Evolutionary conservation across 2,888 invertebrate genomes (phyloP).

Genomic region (Heteromurus nitidus): DNA sequence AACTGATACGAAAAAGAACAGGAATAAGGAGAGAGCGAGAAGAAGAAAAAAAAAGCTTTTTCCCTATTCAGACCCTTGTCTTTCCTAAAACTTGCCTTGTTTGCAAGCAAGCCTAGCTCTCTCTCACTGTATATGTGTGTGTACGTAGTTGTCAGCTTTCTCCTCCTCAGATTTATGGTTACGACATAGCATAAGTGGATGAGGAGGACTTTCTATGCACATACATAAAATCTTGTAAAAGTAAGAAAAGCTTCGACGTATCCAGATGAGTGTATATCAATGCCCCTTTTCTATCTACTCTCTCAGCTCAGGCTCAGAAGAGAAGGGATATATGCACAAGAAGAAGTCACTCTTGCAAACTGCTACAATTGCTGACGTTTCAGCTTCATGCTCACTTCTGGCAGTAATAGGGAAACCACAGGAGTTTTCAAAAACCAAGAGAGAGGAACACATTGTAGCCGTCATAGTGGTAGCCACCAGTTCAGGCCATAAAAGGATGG

Average conservation of each 20-base stretch:
- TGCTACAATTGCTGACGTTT: constrained; percentile 4
- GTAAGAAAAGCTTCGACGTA: no score
- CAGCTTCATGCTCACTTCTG: constrained; percentile 6
- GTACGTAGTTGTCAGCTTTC: constrained; percentile 4
- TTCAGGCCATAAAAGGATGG: not conserved
- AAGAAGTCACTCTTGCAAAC: no score
- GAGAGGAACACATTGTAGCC: constrained; percentile 9
- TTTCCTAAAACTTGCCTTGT: no score
- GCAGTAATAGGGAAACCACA: constrained; percentile 7
- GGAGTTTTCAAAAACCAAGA: constrained; percentile 7
- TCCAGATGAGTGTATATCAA: no score
- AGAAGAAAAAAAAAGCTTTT: not conserved
- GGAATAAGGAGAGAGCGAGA: no score
- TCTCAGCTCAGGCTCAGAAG: no score
- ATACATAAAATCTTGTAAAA: no score
- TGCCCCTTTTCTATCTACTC: no score
- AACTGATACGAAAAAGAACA: not conserved
- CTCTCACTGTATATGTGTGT: no score
- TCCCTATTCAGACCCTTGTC: not conserved
- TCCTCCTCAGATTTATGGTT: constrained; percentile 16
- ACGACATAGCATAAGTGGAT: constrained; percentile 4
- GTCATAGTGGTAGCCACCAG: constrained; percentile 14
- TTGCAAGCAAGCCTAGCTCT: no score
- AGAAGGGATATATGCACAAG: no score
- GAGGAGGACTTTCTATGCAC: constrained; percentile 3